Conservation (phyloP, 2,797 vertebrate genomes). For the Crenichthys baileyi region DNA sequence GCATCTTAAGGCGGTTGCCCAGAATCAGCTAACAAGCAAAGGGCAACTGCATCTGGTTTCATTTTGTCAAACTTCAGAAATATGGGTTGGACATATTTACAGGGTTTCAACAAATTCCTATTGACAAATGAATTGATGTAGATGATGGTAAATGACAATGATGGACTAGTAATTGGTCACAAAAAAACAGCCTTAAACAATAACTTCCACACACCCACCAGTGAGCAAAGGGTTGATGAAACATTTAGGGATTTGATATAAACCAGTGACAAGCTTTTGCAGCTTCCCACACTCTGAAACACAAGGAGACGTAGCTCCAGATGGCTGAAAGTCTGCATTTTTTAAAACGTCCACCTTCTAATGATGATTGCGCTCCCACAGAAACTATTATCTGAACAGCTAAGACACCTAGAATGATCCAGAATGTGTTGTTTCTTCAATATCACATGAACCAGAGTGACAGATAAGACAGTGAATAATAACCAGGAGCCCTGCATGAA, state of each 20-base stretch:
- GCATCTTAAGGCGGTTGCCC: conserved; percentile 37
- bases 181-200: conserved; percentile 53
- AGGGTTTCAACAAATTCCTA: conserved; percentile 47
- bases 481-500: conserved; percentile 32
- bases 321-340: conserved; percentile 67
- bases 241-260: conserved; percentile 70
- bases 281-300: conserved; percentile 73
- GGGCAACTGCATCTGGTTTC: conserved; percentile 51
- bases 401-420: conserved; percentile 29
- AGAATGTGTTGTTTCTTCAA: conserved; percentile 36
- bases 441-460: conserved; percentile 49
- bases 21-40: conserved; percentile 22
- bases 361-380: conserved; percentile 52
- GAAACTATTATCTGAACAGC: conserved; percentile 46
- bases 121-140: conserved; percentile 65
- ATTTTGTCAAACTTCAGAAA: conserved; percentile 46
- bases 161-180: conserved; percentile 53
- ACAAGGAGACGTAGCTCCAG: conserved; percentile 70
- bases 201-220: conserved; percentile 66
- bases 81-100: conserved; percentile 32
- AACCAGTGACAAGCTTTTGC: conserved; percentile 64
- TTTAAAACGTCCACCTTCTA: conserved; percentile 64
- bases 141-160: conserved; percentile 56
- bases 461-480: conserved; percentile 52
- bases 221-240: conserved; percentile 56